These are phyloP conservation scores for Acronicta leporina DNA, from an alignment of 2,888 invertebrate genomes.

Conservation along the genomic window DNA sequence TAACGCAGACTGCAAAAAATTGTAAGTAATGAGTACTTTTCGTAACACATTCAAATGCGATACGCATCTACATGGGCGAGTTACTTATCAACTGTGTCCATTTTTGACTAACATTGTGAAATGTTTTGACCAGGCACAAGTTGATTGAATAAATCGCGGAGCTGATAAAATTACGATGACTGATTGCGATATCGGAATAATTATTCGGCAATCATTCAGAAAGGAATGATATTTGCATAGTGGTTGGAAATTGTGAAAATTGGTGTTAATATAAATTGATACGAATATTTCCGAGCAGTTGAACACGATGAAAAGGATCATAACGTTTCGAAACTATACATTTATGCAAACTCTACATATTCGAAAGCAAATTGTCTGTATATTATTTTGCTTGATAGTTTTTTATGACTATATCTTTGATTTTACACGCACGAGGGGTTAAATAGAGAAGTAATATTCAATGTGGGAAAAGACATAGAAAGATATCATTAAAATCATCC, in stretches of 20 bases:
- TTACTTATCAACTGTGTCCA: slow-evolving; percentile 54
- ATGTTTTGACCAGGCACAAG: slow-evolving; percentile 58
- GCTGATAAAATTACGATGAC: slow-evolving; percentile 45
- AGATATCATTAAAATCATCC: too few relatives aligned
- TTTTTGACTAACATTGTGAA: slow-evolving; percentile 66
- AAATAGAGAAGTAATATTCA: too few relatives aligned
- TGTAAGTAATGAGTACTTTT: slow-evolving; percentile 53
- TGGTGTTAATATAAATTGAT: slow-evolving; percentile 3
- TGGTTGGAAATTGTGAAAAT: slow-evolving; percentile 41
- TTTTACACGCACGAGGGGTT: too few relatives aligned
- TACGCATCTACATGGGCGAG: slow-evolving; percentile 52
- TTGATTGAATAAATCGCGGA: slow-evolving; percentile 60
- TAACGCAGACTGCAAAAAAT: slow-evolving; percentile 25
- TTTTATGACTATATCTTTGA: too few relatives aligned
- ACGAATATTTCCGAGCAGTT: neutral
- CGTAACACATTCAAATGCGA: slow-evolving; percentile 59
- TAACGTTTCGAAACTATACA: neutral
- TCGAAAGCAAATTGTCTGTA: neutral
- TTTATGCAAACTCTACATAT: neutral
- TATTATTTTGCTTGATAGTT: too few relatives aligned
- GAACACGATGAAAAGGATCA: neutral
- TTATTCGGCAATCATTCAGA: slow-evolving; percentile 25
- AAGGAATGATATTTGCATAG: slow-evolving; percentile 36
- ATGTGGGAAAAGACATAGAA: too few relatives aligned
- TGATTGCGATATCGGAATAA: slow-evolving; percentile 44